Conservation (phyloP, 2,113 vertebrate genomes). For the Erpornis zantholeuca region DNA sequence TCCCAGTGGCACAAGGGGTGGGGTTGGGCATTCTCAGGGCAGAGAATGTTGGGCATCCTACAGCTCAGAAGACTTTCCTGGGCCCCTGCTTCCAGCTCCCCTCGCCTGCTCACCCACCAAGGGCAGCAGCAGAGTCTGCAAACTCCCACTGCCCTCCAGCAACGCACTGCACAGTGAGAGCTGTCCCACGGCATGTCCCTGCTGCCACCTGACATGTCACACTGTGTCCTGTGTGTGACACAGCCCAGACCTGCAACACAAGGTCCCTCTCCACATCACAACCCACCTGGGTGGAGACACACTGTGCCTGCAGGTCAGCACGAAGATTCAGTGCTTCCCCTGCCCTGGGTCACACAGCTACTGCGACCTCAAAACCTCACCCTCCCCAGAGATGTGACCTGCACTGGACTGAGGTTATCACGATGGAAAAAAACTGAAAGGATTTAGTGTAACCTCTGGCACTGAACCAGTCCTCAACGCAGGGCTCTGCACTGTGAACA, state of each 20-base stretch:
- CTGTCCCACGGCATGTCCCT: neutral
- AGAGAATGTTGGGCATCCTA: too few relatives aligned
- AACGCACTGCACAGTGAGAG: neutral
- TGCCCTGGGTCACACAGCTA: neutral
- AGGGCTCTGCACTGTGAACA: neutral
- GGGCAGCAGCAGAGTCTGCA: neutral
- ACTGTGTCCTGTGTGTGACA: neutral
- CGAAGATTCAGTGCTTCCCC: neutral
- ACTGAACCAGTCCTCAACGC: neutral
- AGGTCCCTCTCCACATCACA: neutral
- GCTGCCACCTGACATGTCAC: neutral
- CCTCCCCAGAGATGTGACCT: neutral
- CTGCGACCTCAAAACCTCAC: neutral
- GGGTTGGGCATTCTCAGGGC: neutral
- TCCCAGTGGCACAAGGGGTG: neutral
- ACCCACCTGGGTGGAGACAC: neutral
- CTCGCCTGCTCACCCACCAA: neutral
- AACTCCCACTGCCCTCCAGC: neutral
- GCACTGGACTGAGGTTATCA: neutral
- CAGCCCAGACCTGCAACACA: neutral
- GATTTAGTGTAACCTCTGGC: neutral
- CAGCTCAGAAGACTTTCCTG: neutral
- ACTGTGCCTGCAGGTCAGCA: fast-evolving
- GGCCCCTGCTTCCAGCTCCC: neutral
- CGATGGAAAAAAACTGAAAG: neutral